A percentile compares a stretch with the other conserved stretches of the same genome.
Evolutionary conservation across 2,888 invertebrate genomes (phyloP).

Genomic region (Erpobdella octoculata): DNA sequence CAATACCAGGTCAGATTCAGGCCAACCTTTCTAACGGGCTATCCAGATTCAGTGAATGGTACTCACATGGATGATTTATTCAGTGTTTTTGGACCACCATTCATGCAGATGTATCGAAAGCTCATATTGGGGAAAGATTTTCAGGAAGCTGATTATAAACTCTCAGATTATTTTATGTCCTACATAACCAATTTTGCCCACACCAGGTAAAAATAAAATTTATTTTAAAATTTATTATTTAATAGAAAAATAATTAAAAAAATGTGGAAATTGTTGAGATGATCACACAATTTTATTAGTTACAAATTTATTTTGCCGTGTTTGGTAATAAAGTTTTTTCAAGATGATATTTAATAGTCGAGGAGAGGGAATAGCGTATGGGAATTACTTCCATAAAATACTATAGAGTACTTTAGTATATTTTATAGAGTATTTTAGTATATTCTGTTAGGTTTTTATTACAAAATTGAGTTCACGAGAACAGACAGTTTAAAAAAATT

Average conservation of each 20-base stretch:
- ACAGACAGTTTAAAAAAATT: background rate
- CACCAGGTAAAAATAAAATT: slow-evolving; percentile 30
- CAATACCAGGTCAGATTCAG: slow-evolving; percentile 32
- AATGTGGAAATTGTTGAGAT: background rate
- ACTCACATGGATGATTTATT: slow-evolving; percentile 36
- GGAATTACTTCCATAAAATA: too few relatives aligned
- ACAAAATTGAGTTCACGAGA: background rate
- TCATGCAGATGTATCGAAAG: slow-evolving; percentile 27
- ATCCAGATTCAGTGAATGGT: slow-evolving; percentile 33
- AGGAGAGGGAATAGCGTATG: background rate
- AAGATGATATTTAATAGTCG: background rate
- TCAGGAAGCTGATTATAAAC: slow-evolving; percentile 22
- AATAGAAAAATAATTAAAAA: background rate
- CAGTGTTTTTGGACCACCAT: slow-evolving; percentile 33
- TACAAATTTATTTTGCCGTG: background rate
- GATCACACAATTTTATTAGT: background rate
- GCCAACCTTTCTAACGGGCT: slow-evolving; percentile 32
- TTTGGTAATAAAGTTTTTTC: background rate
- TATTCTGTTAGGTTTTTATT: background rate
- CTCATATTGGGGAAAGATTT: slow-evolving; percentile 21
- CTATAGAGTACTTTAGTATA: too few relatives aligned
- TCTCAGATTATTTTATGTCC: slow-evolving; percentile 26
- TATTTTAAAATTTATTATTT: background rate
- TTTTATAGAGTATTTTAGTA: background rate
- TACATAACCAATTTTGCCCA: slow-evolving; percentile 36